phyloP scores from a whole-genome alignment of 2,888 invertebrate species.

The Oasisia sp. region DNA sequence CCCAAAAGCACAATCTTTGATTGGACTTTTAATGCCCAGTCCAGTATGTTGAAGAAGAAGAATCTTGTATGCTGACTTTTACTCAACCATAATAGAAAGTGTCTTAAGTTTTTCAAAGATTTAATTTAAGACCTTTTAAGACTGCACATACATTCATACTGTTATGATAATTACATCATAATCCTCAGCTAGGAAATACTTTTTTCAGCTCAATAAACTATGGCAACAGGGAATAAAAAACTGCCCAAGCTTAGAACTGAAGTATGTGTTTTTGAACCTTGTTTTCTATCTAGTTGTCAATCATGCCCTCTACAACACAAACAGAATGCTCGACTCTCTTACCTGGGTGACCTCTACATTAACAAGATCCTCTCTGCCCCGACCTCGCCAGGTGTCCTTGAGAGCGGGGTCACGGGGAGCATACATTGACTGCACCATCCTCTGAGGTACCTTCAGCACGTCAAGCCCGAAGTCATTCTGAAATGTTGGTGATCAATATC shows the following conservation, averaged over 20 bases:
- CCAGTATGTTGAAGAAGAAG: no score
- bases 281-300: not conserved
- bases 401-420: slow-evolving; percentile 47
- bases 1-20: not conserved
- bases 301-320: not conserved
- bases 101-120: no score
- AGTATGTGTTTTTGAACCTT: not conserved
- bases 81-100: no score
- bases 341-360: not conserved
- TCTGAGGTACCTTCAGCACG: not conserved
- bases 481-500: not conserved
- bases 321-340: not conserved
- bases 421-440: slow-evolving; percentile 34
- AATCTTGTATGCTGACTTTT: no score
- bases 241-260: not conserved
- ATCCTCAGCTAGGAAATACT: no score
- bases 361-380: slow-evolving; percentile 42
- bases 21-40: no score
- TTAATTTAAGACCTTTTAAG: no score
- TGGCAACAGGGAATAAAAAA: no score
- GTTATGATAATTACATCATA: no score
- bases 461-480: not conserved
- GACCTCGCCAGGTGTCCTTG: slow-evolving; percentile 51
- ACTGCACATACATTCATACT: no score
- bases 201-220: no score